phyloP scores from a whole-genome alignment of 1,140 invertebrate species.

The Tribolium castaneum region DNA sequence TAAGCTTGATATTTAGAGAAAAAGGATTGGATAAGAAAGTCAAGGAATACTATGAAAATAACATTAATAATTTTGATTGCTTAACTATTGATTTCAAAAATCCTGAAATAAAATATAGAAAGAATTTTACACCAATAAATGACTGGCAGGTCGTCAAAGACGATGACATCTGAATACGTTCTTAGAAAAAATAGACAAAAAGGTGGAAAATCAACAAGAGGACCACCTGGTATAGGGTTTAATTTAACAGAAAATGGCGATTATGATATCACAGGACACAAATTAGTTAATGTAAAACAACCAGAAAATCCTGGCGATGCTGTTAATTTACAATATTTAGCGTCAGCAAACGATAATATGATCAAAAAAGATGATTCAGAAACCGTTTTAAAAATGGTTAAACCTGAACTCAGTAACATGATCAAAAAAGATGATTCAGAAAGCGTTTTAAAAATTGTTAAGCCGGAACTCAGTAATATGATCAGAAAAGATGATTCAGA shows the following conservation, averaged over 20 bases:
- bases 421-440: conserved; percentile 39
- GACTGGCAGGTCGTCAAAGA: too few species aligned
- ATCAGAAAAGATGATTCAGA: background rate
- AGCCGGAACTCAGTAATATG: background rate
- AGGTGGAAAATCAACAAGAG: conserved; percentile 38
- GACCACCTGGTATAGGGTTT: conserved; percentile 9
- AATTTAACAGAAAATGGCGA: too few species aligned
- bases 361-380: conserved; percentile 44
- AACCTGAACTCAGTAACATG: conserved; percentile 42
- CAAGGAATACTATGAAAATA: too few species aligned
- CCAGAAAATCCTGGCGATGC: conserved; percentile 15
- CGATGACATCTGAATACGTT: conserved; percentile 31
- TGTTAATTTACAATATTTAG: conserved; percentile 28
- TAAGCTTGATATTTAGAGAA: too few species aligned
- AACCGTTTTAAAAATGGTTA: conserved; percentile 44
- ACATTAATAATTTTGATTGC: too few species aligned
- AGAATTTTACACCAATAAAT: too few species aligned
- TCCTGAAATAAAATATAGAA: too few species aligned
- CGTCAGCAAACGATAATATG: conserved; percentile 26
- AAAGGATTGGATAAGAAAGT: too few species aligned
- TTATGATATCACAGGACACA: too few species aligned
- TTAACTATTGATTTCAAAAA: too few species aligned
- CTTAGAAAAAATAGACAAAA: conserved; percentile 41
- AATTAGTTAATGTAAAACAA: background rate
- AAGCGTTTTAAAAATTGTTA: conserved; percentile 41